Conservation (phyloP, 2,888 invertebrate genomes). For the Polymixis lichenea region DNA sequence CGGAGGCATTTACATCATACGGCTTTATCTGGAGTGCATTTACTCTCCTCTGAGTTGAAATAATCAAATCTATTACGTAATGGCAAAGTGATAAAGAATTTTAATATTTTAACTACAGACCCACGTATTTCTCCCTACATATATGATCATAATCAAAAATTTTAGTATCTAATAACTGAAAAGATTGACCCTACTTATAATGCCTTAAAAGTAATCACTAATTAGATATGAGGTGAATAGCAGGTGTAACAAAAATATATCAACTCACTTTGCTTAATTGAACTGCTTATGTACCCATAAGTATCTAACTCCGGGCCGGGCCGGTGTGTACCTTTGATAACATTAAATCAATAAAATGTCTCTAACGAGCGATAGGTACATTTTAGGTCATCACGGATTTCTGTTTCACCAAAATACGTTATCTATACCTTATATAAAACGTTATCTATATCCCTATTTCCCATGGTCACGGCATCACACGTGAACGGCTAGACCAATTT, state of each 20-base stretch:
- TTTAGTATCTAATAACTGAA: neutral
- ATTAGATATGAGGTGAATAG: neutral
- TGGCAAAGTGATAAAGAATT: neutral
- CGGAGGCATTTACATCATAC: neutral
- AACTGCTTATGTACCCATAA: slow-evolving; percentile 11
- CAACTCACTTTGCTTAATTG: slow-evolving; percentile 40
- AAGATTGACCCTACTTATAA: too few relatives aligned
- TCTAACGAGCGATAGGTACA: slow-evolving; percentile 2
- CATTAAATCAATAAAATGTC: slow-evolving; percentile 47
- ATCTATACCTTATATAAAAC: neutral
- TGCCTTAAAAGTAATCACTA: slow-evolving; percentile 9
- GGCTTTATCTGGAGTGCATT: neutral
- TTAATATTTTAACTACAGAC: neutral
- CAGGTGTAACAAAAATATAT: neutral
- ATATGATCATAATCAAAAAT: neutral
- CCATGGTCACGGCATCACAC: too few relatives aligned
- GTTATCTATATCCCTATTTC: too few relatives aligned
- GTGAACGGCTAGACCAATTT: too few relatives aligned
- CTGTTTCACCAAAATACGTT: neutral
- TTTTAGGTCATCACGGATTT: slow-evolving; percentile 10
- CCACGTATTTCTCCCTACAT: too few relatives aligned
- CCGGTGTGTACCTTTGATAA: slow-evolving; percentile 29
- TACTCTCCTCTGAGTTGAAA: neutral
- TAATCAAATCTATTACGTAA: neutral
- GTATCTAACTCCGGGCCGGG: slow-evolving; percentile 2